A percentile compares a stretch with the other conserved stretches of the same genome.
These are phyloP conservation scores for Oligia fasciuncula DNA, from an alignment of 2,888 invertebrate genomes.

Conservation along the genomic window DNA sequence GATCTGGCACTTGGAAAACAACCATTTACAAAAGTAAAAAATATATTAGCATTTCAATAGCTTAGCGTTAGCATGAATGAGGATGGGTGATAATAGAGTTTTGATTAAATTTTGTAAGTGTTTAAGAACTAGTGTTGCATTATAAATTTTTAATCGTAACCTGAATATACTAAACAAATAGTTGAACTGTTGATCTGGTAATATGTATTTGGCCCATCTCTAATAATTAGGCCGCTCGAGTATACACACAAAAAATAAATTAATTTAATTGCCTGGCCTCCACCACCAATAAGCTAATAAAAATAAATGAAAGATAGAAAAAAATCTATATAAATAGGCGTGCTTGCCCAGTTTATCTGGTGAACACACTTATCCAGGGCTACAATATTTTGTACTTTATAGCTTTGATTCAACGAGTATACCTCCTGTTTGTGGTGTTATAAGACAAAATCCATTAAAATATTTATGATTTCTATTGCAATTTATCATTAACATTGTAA, in stretches of 20 bases:
- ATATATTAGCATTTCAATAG: constrained; percentile 5
- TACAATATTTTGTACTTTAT: not conserved
- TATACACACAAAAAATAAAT: constrained; percentile 45
- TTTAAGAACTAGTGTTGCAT: constrained; percentile 6
- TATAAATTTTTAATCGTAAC: not conserved
- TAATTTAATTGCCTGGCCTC: constrained; percentile 59
- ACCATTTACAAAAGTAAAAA: not conserved
- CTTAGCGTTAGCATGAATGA: constrained; percentile 16
- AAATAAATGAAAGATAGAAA: constrained; percentile 10
- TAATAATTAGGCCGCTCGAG: constrained; percentile 47
- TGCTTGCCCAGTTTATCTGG: not conserved
- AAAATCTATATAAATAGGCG: not conserved
- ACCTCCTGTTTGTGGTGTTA: not conserved
- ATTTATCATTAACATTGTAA: not conserved
- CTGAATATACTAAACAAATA: not conserved
- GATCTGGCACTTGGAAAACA: not conserved
- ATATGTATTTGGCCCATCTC: constrained; percentile 51
- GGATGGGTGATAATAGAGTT: constrained; percentile 4
- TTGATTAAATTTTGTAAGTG: constrained; percentile 9
- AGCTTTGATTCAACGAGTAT: not conserved
- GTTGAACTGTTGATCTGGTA: not conserved
- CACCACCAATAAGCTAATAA: constrained; percentile 34
- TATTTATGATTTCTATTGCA: not conserved
- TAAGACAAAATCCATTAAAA: not conserved
- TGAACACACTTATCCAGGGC: not conserved